Evolutionary conservation across 2,797 vertebrate genomes (phyloP).

Genomic region (Melanotaenia trifasciata): DNA sequence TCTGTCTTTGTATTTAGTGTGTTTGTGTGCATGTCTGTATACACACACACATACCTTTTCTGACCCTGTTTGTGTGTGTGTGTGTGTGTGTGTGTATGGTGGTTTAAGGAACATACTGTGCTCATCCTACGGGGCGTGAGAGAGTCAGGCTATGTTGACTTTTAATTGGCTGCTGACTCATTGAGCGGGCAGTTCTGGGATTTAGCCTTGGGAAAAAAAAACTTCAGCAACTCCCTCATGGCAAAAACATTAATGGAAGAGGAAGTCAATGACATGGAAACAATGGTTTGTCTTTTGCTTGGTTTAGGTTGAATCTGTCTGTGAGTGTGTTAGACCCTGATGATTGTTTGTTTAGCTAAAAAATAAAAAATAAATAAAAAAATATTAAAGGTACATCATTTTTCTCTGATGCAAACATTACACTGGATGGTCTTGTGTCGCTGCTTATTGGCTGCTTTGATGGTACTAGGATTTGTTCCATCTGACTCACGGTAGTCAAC

Average conservation of each 20-base stretch:
- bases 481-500: slow-evolving; percentile 79
- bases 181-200: neutral
- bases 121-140: slow-evolving; percentile 11
- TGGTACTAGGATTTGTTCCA: slow-evolving; percentile 70
- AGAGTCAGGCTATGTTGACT: slow-evolving; percentile 10
- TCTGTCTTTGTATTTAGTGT: slow-evolving; percentile 3
- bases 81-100: neutral
- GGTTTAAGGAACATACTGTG: slow-evolving; percentile 38
- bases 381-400: slow-evolving; percentile 7
- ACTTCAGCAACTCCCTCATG: slow-evolving; percentile 25
- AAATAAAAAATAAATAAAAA: neutral
- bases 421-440: slow-evolving; percentile 85
- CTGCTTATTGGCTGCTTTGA: slow-evolving; percentile 84
- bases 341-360: slow-evolving; percentile 21
- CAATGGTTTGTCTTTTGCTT: slow-evolving; percentile 49
- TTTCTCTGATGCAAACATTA: slow-evolving; percentile 82
- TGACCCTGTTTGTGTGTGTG: neutral
- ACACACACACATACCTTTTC: neutral
- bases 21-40: neutral
- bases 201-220: slow-evolving; percentile 33
- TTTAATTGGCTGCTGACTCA: slow-evolving; percentile 30
- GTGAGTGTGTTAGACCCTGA: slow-evolving; percentile 30
- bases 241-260: slow-evolving; percentile 30
- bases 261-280: slow-evolving; percentile 43
- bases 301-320: slow-evolving; percentile 11